Percentiles rank a stretch among this genome's conserved stretches.
Conservation (phyloP, 1,140 invertebrate genomes). For the Lerema accius region DNA sequence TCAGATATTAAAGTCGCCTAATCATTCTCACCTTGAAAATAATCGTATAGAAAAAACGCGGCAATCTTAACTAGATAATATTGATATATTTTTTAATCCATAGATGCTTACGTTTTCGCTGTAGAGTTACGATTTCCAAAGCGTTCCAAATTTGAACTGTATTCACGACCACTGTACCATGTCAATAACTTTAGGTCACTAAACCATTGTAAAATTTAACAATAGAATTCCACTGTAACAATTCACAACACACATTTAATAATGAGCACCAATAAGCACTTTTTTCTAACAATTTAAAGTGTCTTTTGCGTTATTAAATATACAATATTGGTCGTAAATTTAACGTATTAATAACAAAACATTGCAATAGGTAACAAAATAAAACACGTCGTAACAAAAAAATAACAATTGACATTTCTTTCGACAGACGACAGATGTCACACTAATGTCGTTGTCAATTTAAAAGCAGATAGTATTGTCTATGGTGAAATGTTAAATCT, state of each 20-base stretch:
- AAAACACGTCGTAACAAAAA: neutral
- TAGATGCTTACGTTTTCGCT: slow-evolving; percentile 1
- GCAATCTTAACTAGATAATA: neutral
- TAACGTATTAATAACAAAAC: neutral
- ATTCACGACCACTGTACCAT: slow-evolving; percentile 20
- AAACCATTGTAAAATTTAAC: slow-evolving; percentile 15
- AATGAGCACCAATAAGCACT: slow-evolving; percentile 3
- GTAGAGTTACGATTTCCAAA: slow-evolving; percentile 1
- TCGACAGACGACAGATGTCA: no score
- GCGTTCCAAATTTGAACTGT: slow-evolving; percentile 11
- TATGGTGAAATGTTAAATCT: no score
- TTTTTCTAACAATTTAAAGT: neutral
- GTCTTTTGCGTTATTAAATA: neutral
- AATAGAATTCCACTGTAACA: slow-evolving; percentile 8
- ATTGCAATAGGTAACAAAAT: neutral
- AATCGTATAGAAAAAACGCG: slow-evolving; percentile 3
- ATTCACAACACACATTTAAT: slow-evolving; percentile 1
- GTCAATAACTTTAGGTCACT: slow-evolving; percentile 17
- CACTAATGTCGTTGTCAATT: no score
- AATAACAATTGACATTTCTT: no score
- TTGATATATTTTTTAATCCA: neutral
- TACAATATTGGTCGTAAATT: slow-evolving; percentile 10
- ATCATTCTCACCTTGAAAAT: slow-evolving; percentile 23
- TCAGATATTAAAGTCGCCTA: slow-evolving; percentile 2
- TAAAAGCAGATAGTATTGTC: no score